Base-by-base conservation (phyloP, 2,797 vertebrate species). In the Ctenopoma multispine region DNA sequence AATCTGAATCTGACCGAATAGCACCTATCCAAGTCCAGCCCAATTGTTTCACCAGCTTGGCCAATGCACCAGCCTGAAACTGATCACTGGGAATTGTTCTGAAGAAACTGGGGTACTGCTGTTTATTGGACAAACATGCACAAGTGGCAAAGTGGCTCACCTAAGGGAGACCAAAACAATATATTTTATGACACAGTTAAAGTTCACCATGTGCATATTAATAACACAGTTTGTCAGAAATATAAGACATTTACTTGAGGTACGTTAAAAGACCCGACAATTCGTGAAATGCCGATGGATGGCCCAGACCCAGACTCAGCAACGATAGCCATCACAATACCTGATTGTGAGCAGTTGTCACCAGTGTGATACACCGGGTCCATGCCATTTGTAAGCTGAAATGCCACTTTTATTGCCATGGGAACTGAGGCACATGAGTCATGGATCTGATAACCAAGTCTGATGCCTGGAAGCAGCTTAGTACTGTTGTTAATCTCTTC, bases 21-120 rank as follows among this genome's bases (percentile, higher is more conserved):
- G 92, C 82, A 3, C 94, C 94, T n/a, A 95, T 93, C 93, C 93
- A 94, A 7, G 92, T 94, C 93, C 94, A 95, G n/a, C 81, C 92
- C 55, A 92, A 93, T 61, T 88, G 82, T 56, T n/a, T n/a, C n/a
- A n/a, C n/a, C n/a, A n/a, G n/a, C n/a, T n/a, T n/a, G n/a, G n/a
- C n/a, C n/a, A n/a, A 62, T 2, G 87, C 90, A 0, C 81, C 84
- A 0, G 90, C 89, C 77, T 93, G 94, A 49, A 88, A 93, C 31
- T 90, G 87, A 47, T 94, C 94, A 66, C 93, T 94, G 7, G 94
- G 93, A 47, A 94, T 79, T 4, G 94, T 94, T 81, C 94, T 91
- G 69, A 93, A 92, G 70, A 95, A 95, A 46, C 58, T 90, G 0
- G 93, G 92, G 29, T 88, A 87, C 75, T 93, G 92, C 21, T 82